Evolutionary conservation across 64 coral and sea anemone genomes (phyloP).

Genomic region (Montipora foliosa): DNA sequence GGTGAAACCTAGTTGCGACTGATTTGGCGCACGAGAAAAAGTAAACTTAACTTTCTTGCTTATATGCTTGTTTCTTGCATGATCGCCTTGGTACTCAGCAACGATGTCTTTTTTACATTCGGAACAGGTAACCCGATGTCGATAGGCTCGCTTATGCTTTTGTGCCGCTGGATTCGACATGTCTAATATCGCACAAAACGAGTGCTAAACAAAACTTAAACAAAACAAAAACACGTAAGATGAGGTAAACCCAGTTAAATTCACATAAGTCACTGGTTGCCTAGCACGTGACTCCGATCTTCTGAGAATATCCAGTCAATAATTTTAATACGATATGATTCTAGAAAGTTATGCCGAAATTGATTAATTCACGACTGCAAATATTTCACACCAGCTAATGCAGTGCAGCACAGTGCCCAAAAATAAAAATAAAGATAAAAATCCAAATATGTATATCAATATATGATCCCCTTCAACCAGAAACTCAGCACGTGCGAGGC

Average conservation of each 20-base stretch:
- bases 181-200: no score
- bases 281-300: conserved; percentile 26
- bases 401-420: conserved; percentile 8
- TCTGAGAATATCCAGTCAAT: conserved; percentile 18
- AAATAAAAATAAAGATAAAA: background rate
- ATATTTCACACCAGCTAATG: conserved; percentile 1
- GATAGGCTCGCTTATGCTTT: no score
- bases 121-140: background rate
- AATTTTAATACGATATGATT: background rate
- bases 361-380: conserved; percentile 13
- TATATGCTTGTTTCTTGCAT: background rate
- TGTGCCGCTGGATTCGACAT: no score
- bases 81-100: conserved; percentile 11
- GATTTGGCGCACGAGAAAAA: no score
- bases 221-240: no score
- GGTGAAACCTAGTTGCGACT: no score
- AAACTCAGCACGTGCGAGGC: background rate
- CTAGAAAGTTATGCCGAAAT: background rate
- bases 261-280: background rate
- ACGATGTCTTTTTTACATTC: conserved; percentile 36
- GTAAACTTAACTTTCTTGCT: no score
- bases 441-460: background rate
- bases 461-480: conserved; percentile 18
- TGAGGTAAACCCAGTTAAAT: background rate
- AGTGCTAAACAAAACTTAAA: no score